Evolutionary conservation across 2,888 invertebrate genomes (phyloP).

Genomic region (Drosophila peninsularis): DNA sequence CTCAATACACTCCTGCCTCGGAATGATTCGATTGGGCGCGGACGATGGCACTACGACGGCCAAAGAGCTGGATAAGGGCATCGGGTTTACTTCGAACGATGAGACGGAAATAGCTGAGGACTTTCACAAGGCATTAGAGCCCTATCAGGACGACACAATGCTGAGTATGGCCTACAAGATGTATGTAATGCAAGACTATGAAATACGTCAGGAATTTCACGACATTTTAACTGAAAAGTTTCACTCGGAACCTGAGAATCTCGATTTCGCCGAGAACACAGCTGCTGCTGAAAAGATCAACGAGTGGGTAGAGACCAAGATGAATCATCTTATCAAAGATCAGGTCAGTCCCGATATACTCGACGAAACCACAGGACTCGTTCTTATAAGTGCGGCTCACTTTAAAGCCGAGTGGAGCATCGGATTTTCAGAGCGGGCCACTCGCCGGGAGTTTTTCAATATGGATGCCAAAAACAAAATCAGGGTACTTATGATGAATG

Average conservation of each 20-base stretch:
- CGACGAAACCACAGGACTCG: slow-evolving; percentile 86
- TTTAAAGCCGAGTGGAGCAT: slow-evolving; percentile 92
- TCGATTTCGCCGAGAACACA: slow-evolving; percentile 87
- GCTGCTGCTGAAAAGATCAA: slow-evolving; percentile 88
- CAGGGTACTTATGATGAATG: slow-evolving; percentile 7
- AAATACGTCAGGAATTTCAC: slow-evolving; percentile 86
- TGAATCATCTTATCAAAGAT: slow-evolving; percentile 91
- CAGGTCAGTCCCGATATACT: slow-evolving; percentile 87
- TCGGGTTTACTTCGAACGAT: slow-evolving; percentile 8
- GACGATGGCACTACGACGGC: slow-evolving; percentile 22
- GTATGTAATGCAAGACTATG: slow-evolving; percentile 87
- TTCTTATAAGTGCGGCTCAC: slow-evolving; percentile 92
- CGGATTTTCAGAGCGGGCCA: slow-evolving; percentile 86
- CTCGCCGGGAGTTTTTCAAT: slow-evolving; percentile 17
- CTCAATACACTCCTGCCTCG: slow-evolving; percentile 32
- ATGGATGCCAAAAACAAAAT: neutral
- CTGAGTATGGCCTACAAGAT: slow-evolving; percentile 89
- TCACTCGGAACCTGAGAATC: slow-evolving; percentile 87
- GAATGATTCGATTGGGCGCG: slow-evolving; percentile 46
- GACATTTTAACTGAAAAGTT: slow-evolving; percentile 87
- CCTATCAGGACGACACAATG: slow-evolving; percentile 41
- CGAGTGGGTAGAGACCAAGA: slow-evolving; percentile 91
- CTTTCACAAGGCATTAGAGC: slow-evolving; percentile 18
- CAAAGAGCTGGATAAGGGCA: slow-evolving; percentile 34
- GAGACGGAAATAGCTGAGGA: slow-evolving; percentile 20